Evolutionary conservation across 2,797 vertebrate species (phyloP).

Genomic region (Myotis vivesi): DNA sequence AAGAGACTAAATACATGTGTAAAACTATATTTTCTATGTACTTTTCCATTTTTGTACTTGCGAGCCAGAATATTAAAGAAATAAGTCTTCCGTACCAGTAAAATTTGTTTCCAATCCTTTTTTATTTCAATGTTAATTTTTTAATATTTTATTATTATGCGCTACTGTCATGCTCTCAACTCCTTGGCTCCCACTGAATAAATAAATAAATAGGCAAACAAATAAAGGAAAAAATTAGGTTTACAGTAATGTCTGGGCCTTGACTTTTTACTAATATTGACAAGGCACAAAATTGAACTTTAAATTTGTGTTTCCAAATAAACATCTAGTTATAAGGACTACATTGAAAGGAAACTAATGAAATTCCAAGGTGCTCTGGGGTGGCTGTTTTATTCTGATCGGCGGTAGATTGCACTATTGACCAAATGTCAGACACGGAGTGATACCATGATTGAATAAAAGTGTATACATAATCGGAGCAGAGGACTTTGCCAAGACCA

Average conservation of each 20-base stretch:
- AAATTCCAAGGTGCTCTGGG: conserved; percentile 91
- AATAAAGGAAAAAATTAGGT: conserved; percentile 12
- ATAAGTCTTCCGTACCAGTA: background rate
- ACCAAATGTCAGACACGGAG: conserved; percentile 92
- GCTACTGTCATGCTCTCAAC: background rate
- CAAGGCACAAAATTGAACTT: conserved; percentile 77
- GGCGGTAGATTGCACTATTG: conserved; percentile 95
- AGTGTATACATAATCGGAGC: conserved; percentile 91
- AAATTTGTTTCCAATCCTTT: conserved; percentile 16
- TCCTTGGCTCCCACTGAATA: conserved; percentile 40
- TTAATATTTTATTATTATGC: background rate
- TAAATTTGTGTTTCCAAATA: conserved; percentile 88
- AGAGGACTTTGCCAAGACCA: conserved; percentile 88
- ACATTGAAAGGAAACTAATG: conserved; percentile 90
- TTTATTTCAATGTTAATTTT: conserved; percentile 25
- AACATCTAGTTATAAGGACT: conserved; percentile 88
- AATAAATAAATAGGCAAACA: conserved; percentile 36
- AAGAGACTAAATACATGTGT: background rate
- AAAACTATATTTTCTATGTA: background rate
- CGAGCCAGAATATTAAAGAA: conserved; percentile 20
- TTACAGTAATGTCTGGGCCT: conserved; percentile 58
- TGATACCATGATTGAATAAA: conserved; percentile 93
- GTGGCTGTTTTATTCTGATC: conserved; percentile 93
- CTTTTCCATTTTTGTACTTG: conserved; percentile 2
- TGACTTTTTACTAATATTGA: conserved; percentile 77